Evolutionary conservation across 2,888 invertebrate species (phyloP).

Genomic region (Balanococcus diminutus): DNA sequence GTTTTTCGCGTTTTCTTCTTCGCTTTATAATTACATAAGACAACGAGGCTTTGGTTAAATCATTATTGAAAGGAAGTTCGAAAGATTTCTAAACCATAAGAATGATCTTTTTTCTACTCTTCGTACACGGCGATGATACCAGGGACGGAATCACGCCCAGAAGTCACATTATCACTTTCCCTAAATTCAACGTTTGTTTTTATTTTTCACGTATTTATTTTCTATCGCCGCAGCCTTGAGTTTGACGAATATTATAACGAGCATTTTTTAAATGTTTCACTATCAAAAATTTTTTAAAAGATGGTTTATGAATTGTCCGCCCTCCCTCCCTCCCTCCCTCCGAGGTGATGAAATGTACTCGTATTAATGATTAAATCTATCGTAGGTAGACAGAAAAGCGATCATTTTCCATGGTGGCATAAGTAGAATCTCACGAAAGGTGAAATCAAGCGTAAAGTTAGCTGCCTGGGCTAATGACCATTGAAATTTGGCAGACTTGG

Average conservation of each 20-base stretch:
- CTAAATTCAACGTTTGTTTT: constrained; percentile 47
- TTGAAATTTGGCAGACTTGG: too few species aligned
- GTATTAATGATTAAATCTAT: not conserved
- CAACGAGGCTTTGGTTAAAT: constrained; percentile 40
- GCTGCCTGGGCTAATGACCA: not conserved
- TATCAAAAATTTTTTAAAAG: constrained; percentile 2
- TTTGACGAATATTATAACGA: not conserved
- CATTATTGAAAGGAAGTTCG: constrained; percentile 51
- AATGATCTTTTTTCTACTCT: constrained; percentile 6
- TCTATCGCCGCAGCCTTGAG: constrained; percentile 44
- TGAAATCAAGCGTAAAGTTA: not conserved
- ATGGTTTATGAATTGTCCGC: not conserved
- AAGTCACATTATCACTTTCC: constrained; percentile 50
- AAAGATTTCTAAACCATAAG: constrained; percentile 51
- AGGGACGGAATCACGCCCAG: constrained; percentile 52
- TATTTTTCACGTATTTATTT: constrained; percentile 15
- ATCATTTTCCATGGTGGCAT: not conserved
- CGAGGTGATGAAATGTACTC: not conserved
- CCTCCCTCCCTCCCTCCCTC: too few species aligned
- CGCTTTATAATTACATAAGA: constrained; percentile 47
- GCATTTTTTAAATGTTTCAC: constrained; percentile 38
- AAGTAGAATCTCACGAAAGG: not conserved
- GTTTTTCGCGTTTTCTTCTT: constrained; percentile 44
- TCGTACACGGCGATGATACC: constrained; percentile 30
- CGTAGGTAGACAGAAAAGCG: not conserved